These are phyloP conservation scores for Griposia aprilina DNA, from an alignment of 2,888 invertebrate genomes.

Conservation along the genomic window DNA sequence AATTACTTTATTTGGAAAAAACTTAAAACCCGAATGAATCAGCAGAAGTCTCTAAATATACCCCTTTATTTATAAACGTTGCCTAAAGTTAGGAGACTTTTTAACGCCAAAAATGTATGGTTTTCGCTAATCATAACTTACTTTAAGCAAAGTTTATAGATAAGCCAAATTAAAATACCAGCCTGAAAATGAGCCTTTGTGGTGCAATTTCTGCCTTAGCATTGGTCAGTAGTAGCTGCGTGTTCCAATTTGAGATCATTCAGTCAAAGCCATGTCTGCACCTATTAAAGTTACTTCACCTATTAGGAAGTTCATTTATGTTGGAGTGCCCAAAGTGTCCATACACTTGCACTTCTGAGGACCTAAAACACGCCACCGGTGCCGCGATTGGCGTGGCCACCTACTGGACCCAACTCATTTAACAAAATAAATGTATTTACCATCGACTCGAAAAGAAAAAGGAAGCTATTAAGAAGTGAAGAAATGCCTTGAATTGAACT, in stretches of 20 bases:
- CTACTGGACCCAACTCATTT: not conserved
- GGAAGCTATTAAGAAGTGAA: not conserved
- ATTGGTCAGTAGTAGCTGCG: not conserved
- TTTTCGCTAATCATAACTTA: not conserved
- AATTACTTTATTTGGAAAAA: not conserved
- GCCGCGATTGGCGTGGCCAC: no score
- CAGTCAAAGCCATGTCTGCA: not conserved
- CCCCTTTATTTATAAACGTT: not conserved
- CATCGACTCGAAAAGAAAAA: no score
- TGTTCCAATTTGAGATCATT: not conserved
- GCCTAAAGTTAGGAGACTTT: not conserved
- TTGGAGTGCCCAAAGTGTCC: not conserved
- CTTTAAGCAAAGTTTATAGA: not conserved
- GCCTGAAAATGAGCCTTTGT: not conserved
- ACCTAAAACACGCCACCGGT: not conserved
- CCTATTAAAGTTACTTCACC: not conserved
- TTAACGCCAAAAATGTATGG: not conserved
- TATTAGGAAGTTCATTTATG: not conserved
- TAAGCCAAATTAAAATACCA: not conserved
- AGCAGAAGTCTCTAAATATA: not conserved
- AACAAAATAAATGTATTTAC: no score
- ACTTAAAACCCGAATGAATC: slow-evolving; percentile 1
- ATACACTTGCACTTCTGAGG: not conserved
- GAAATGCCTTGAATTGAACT: not conserved
- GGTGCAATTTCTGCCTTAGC: not conserved